These are phyloP conservation scores for Hypotaenidia philippensis DNA, from an alignment of 2,797 vertebrate species.

Conservation along the genomic window DNA sequence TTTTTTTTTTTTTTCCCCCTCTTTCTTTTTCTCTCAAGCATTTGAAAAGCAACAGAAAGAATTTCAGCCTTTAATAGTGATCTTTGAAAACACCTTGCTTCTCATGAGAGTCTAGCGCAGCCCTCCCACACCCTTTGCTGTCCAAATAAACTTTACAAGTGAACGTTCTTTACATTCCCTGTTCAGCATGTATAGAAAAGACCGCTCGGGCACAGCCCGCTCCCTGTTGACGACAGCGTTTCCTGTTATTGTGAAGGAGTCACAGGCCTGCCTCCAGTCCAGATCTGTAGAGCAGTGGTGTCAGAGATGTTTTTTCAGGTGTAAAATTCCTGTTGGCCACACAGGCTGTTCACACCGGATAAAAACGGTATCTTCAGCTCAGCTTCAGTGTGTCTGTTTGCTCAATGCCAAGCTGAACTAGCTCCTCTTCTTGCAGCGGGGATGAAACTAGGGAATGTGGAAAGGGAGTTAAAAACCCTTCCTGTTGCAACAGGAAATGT, in stretches of 20 bases:
- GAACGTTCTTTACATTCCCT: conserved; percentile 49
- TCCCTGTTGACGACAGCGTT: conserved; percentile 18
- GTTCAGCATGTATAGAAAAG: conserved; percentile 19
- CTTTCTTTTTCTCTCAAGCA: not conserved
- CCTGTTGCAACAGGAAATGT: conserved; percentile 51
- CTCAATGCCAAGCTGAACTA: not conserved
- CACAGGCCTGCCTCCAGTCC: not conserved
- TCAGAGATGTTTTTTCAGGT: conserved; percentile 73
- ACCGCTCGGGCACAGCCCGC: not conserved
- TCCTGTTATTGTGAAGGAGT: conserved; percentile 66
- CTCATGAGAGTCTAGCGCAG: not conserved
- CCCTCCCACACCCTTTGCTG: conserved; percentile 26
- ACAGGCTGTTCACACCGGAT: conserved; percentile 35
- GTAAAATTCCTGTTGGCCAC: conserved; percentile 49
- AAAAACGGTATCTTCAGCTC: conserved; percentile 13
- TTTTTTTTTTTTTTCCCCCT: not conserved
- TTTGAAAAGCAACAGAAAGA: not conserved
- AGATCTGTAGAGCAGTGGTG: not conserved
- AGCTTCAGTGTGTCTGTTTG: not conserved
- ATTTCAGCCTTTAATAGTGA: not conserved
- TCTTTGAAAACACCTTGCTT: conserved; percentile 41
- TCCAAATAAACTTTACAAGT: conserved; percentile 55
- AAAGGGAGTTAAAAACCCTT: conserved; percentile 36
- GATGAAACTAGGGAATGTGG: conserved; percentile 8
- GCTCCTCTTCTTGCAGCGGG: not conserved